Percentiles rank a stretch among this genome's conserved stretches.
phyloP scores from a whole-genome alignment of 2,797 vertebrate species.

The Coregonus ussuriensis region DNA sequence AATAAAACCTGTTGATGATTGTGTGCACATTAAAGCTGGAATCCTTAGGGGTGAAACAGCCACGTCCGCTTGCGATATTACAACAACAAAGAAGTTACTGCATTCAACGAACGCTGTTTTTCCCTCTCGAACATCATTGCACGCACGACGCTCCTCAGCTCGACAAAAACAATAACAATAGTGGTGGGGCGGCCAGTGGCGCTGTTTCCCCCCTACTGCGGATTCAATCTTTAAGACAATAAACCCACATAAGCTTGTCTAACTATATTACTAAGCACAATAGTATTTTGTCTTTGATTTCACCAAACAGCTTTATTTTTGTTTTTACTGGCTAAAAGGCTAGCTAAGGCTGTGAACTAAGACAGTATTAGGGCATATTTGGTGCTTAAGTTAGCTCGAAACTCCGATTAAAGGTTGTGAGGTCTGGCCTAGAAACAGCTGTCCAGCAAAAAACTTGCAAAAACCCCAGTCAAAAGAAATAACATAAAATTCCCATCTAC shows the following conservation, averaged over 20 bases:
- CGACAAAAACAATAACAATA: too few species aligned
- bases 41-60: too few species aligned
- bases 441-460: conserved; percentile 59
- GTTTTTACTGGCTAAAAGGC: conserved; percentile 19
- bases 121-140: too few species aligned
- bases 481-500: conserved; percentile 7
- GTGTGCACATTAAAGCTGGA: too few species aligned
- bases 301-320: background rate
- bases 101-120: too few species aligned
- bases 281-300: background rate
- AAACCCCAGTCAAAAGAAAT: conserved; percentile 18
- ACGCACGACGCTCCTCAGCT: too few species aligned
- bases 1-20: too few species aligned
- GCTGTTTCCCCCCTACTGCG: too few species aligned
- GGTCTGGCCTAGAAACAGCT: conserved; percentile 62
- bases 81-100: too few species aligned
- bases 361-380: conserved; percentile 64
- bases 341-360: conserved; percentile 39
- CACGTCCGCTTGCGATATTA: too few species aligned
- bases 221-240: too few species aligned
- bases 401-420: conserved; percentile 41
- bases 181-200: too few species aligned
- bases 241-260: background rate
- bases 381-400: conserved; percentile 61
- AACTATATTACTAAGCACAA: conserved; percentile 1